phyloP scores from a whole-genome alignment of 2,797 vertebrate species.

The Chanos chanos region DNA sequence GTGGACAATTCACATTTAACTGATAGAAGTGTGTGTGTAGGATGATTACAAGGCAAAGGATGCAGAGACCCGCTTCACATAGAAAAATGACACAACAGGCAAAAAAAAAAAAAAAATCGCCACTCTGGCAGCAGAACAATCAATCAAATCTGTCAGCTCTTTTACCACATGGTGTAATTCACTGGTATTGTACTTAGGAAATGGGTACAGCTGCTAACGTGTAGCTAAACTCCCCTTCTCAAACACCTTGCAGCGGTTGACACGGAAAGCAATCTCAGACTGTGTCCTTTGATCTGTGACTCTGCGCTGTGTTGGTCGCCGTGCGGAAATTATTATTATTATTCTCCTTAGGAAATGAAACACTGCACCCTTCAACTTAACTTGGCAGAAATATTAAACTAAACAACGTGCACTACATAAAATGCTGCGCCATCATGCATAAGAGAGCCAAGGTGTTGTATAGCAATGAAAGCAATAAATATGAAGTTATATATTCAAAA shows the following conservation, averaged over 20 bases:
- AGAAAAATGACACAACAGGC: slow-evolving; percentile 67
- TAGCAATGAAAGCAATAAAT: too few relatives aligned
- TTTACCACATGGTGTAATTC: slow-evolving; percentile 76
- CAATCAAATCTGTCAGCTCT: slow-evolving; percentile 86
- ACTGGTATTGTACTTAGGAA: slow-evolving; percentile 76
- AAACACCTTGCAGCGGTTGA: slow-evolving; percentile 68
- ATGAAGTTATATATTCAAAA: too few relatives aligned
- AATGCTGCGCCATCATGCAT: too few relatives aligned
- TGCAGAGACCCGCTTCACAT: slow-evolving; percentile 65
- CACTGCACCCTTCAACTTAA: slow-evolving; percentile 8
- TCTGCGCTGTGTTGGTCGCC: slow-evolving; percentile 46
- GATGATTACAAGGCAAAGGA: slow-evolving; percentile 71
- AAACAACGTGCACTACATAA: too few relatives aligned
- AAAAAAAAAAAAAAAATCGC: slow-evolving; percentile 83
- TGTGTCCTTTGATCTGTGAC: slow-evolving; percentile 66
- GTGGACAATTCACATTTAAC: slow-evolving; percentile 84
- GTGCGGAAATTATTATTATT: slow-evolving; percentile 19
- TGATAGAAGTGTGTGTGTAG: slow-evolving; percentile 66
- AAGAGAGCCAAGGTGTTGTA: too few relatives aligned
- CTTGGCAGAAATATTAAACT: too few relatives aligned
- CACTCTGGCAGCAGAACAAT: slow-evolving; percentile 83
- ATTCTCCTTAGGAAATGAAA: slow-evolving; percentile 11
- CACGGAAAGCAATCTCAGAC: slow-evolving; percentile 66
- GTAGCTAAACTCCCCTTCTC: slow-evolving; percentile 75
- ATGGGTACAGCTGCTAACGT: slow-evolving; percentile 75